Evolutionary conservation across 2,888 invertebrate species (phyloP).

Genomic region (Sarcophaga variegata): DNA sequence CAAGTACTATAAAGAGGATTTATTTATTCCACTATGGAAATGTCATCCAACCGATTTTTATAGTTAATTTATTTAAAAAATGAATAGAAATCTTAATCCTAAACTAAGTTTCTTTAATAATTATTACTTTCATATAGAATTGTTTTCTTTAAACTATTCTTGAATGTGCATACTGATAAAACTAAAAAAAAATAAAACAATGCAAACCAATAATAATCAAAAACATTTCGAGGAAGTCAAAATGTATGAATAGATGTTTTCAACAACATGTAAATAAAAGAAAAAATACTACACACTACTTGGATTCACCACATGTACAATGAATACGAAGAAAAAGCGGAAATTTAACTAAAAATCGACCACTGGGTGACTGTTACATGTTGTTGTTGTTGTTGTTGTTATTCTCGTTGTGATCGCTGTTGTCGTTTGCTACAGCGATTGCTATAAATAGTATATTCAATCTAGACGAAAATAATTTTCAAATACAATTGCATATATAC

Average conservation of each 20-base stretch:
- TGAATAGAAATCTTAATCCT: no score
- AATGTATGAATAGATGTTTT: constrained; percentile 6
- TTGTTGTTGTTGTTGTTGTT: constrained; percentile 31
- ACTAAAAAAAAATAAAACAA: not conserved
- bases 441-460: constrained; percentile 45
- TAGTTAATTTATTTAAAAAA: no score
- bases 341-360: constrained; percentile 60
- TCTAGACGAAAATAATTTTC: constrained; percentile 32
- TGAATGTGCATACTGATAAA: not conserved
- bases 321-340: constrained; percentile 44
- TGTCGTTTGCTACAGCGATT: constrained; percentile 13
- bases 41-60: no score
- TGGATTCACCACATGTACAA: constrained; percentile 26
- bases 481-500: not conserved
- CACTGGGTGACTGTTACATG: constrained; percentile 46
- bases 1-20: no score
- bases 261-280: constrained; percentile 7
- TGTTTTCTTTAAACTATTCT: no score
- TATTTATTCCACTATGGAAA: no score
- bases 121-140: no score
- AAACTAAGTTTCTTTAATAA: no score
- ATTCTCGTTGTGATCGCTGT: constrained; percentile 10
- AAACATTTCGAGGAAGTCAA: not conserved
- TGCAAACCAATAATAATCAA: constrained; percentile 6
- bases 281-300: constrained; percentile 28